These are phyloP conservation scores for Cebus imitator DNA, from an alignment of 2,113 vertebrate species.

Conservation along the genomic window DNA sequence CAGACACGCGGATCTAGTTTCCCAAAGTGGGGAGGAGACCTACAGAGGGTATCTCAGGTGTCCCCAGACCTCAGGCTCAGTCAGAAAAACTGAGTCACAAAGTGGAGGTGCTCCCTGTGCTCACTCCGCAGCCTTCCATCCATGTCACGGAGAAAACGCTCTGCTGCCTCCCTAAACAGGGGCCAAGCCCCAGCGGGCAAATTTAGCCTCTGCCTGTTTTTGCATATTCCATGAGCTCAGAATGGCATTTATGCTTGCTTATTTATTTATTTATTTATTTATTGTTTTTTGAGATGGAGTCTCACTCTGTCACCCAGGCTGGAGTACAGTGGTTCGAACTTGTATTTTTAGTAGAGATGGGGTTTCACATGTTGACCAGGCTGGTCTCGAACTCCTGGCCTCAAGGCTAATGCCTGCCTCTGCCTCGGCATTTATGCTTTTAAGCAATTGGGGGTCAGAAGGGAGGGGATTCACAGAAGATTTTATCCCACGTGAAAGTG, in stretches of 20 bases:
- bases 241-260: background rate
- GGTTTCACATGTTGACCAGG: too few species aligned
- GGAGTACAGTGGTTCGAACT: too few species aligned
- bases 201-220: background rate
- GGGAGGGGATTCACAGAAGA: background rate
- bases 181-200: background rate
- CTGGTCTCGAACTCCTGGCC: too few species aligned
- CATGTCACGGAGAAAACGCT: background rate
- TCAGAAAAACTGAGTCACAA: background rate
- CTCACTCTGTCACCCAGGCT: too few species aligned
- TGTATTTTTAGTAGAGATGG: too few species aligned
- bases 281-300: too few species aligned
- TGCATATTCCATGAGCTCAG: fast-evolving
- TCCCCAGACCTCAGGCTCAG: background rate
- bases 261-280: too few species aligned
- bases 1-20: background rate
- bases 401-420: too few species aligned
- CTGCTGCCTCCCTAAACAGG: fast-evolving
- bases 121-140: background rate
- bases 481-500: background rate
- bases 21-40: background rate
- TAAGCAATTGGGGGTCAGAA: background rate
- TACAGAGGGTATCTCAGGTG: background rate
- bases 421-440: background rate
- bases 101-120: too few species aligned